A percentile compares a stretch with the other conserved stretches of the same genome.
These are phyloP conservation scores for Chalcis sispes DNA, from an alignment of 2,888 invertebrate species.

Conservation along the genomic window DNA sequence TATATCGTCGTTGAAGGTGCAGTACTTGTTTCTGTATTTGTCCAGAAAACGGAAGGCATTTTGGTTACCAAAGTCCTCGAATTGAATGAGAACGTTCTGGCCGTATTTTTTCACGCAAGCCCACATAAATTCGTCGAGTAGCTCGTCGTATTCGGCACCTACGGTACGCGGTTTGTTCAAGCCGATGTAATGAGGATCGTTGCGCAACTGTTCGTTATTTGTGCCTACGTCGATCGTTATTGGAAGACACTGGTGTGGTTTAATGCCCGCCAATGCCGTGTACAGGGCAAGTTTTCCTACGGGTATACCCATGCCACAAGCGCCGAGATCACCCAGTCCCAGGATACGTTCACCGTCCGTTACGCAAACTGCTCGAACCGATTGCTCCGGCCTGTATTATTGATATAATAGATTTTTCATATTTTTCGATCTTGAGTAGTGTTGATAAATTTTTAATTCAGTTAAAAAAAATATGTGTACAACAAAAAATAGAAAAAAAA, in stretches of 20 bases:
- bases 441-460: no score
- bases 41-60: constrained; percentile 97
- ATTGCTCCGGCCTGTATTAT: constrained; percentile 86
- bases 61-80: constrained; percentile 98
- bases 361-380: constrained; percentile 92
- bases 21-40: constrained; percentile 93
- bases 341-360: constrained; percentile 98
- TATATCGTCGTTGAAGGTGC: constrained; percentile 99
- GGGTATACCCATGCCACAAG: constrained; percentile 98
- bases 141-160: constrained; percentile 92
- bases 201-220: constrained; percentile 90
- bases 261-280: constrained; percentile 97
- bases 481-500: no score
- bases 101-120: constrained; percentile 92
- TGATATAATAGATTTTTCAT: neutral
- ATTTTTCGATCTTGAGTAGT: neutral
- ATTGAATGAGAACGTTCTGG: constrained; percentile 91
- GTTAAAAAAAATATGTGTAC: no score
- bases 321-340: constrained; percentile 97
- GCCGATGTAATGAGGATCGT: constrained; percentile 97
- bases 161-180: constrained; percentile 89
- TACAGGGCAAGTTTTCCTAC: constrained; percentile 97
- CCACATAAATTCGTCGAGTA: constrained; percentile 98
- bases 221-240: constrained; percentile 97
- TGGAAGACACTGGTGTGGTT: constrained; percentile 95